Conservation (phyloP, 2,888 invertebrate species). For the Pseudanteris insignis region DNA sequence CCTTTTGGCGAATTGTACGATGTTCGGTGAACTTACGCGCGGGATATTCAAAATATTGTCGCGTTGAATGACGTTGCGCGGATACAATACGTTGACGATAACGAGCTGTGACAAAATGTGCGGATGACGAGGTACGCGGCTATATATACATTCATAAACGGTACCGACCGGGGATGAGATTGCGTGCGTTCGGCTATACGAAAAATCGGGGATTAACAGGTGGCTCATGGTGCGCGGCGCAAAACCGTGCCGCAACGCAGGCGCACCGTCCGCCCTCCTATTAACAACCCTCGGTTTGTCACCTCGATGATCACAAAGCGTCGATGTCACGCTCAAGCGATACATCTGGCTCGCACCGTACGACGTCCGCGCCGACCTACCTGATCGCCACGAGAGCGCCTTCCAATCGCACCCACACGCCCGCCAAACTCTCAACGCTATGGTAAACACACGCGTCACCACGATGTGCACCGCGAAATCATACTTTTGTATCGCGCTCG, state of each 20-base stretch:
- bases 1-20: neutral
- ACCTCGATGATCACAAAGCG: conserved; percentile 12
- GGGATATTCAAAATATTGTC: conserved; percentile 12
- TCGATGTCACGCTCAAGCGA: conserved; percentile 17
- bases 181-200: conserved; percentile 38
- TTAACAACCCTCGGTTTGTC: conserved; percentile 31
- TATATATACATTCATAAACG: conserved; percentile 45
- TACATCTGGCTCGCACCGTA: too few relatives aligned
- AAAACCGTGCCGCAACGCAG: conserved; percentile 23
- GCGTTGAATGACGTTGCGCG: conserved; percentile 16
- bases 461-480: too few relatives aligned
- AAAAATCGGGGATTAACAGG: conserved; percentile 43
- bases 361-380: too few relatives aligned
- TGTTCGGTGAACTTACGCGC: neutral
- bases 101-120: conserved; percentile 42
- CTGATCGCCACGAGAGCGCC: too few relatives aligned
- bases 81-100: conserved; percentile 29
- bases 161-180: conserved; percentile 32
- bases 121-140: conserved; percentile 38
- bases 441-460: too few relatives aligned
- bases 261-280: conserved; percentile 19
- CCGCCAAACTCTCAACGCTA: too few relatives aligned
- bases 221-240: conserved; percentile 38
- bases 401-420: too few relatives aligned
- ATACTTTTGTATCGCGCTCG: too few relatives aligned